Base-by-base conservation (phyloP, 2,888 invertebrate genomes). In the Branchinecta sandiegonensis region DNA sequence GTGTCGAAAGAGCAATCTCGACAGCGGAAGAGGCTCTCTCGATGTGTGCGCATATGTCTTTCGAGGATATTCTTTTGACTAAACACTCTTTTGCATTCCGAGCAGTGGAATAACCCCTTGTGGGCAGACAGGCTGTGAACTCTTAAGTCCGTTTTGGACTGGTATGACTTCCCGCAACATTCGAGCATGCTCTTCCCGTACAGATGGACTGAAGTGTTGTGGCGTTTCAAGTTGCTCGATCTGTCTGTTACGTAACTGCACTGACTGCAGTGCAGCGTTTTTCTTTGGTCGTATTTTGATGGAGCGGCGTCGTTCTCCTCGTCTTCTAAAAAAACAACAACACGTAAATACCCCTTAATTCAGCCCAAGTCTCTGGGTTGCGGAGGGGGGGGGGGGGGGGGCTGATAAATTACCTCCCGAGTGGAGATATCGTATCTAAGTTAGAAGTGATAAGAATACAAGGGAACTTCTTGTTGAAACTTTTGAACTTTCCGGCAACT, bases 191-290 rank as follows among this genome's bases (percentile, higher is more conserved):
- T n/a, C 10, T 56, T 23, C n/a, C 11, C 63, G 14, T 56, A 17
- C 23, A 56, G 23, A 56, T 56, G 63, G 14, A 56, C 63, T 56
- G 63, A 56, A 56, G n/a, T 56, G 14, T n/a, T 56, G 63, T 56
- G 63, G n/a, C 63, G n/a, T 56, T 56, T 56, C 11, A 56, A 56
- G 10, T 56, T 56, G 11, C 63, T 56, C 23, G 63, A 56, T 56
- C 63, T 56, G 23, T 56, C 11, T 56, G 63, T 56, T 17, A n/a
- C 9, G 10, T 56, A 56, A 23, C 1, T 17, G 23, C 63, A 56
- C 10, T 17, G 8, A 10, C 11, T 23, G 23, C 63, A 56, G 23
- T 56, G 23, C 11, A 56, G 23, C 11, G 23, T 56, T 10, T 23
- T 56, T 9, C 63, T 56, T 56, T 9, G 23, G 14, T 56, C 63